Conservation (phyloP, 2,113 vertebrate species). For the mouse (Mus musculus) region GRCm39 chr3:114314001-114314500, state of each 20-base stretch:
- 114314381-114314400: no score
- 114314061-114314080: background rate
- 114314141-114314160: background rate
- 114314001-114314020: background rate
- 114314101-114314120: no score
- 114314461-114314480: no score
- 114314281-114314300: background rate
- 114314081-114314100: background rate
- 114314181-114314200: background rate
- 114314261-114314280: background rate
- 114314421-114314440: no score
- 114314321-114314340: no score
- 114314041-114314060: background rate
- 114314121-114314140: background rate
- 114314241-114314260: background rate
- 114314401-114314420: no score
- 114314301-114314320: background rate
- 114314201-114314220: background rate
- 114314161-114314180: background rate
- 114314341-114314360: no score
- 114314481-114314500: no score
- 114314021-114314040: background rate
- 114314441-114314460: no score
- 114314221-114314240: background rate
- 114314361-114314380: no score